These are phyloP conservation scores for Mixornis gularis DNA, from an alignment of 2,113 vertebrate species.

Conservation along the genomic window DNA sequence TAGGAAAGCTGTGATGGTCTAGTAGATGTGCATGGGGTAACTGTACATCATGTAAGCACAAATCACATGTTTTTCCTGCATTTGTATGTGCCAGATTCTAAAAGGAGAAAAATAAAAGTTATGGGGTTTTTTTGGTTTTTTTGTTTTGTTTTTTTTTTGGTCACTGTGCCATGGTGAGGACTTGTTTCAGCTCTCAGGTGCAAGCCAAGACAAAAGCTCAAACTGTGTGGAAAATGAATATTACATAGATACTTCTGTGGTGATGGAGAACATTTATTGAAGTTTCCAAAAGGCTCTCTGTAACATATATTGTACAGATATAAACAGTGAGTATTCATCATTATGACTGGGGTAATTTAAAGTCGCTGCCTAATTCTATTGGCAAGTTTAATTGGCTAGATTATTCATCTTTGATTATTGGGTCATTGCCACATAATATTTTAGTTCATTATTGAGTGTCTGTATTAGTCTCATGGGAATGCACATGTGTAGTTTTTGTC, in stretches of 20 bases:
- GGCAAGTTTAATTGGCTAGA: not conserved
- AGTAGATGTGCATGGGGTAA: not conserved
- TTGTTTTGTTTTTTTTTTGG: too few species aligned
- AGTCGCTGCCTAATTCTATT: not conserved
- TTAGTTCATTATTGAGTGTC: not conserved
- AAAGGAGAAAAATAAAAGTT: too few species aligned
- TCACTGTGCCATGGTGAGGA: not conserved
- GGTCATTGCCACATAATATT: not conserved
- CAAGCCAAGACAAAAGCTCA: not conserved
- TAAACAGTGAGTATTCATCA: not conserved
- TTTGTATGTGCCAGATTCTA: not conserved
- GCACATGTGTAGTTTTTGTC: not conserved
- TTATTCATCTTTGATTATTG: not conserved
- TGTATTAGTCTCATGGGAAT: not conserved
- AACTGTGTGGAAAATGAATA: not conserved
- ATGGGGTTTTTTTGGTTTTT: too few species aligned
- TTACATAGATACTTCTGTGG: not conserved
- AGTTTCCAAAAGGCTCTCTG: not conserved
- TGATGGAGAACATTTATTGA: not conserved
- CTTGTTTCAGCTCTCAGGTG: not conserved
- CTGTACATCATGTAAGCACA: not conserved
- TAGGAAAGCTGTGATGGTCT: not conserved
- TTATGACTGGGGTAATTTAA: not conserved
- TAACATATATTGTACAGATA: not conserved
- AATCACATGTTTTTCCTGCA: not conserved